Base-by-base conservation (phyloP, 2,888 invertebrate species). In the Dicycla oo region DNA sequence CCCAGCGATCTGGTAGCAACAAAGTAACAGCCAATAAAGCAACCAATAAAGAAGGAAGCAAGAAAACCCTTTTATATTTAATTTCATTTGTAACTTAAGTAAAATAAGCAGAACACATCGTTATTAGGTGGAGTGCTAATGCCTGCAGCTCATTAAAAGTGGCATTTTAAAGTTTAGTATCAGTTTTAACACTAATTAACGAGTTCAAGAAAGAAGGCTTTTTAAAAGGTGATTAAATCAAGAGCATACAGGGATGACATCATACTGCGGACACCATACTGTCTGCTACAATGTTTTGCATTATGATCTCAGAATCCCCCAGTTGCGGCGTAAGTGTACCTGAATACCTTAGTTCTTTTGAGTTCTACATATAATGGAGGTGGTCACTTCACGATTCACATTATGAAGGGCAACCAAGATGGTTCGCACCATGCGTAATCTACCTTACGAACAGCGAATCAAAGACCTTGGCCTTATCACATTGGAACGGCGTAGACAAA, bases 101-200 rank as follows among this genome's bases (percentile, higher is more conserved):
- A 23, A 23, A 80, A 47, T 26, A 40, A 18, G 20, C 45, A 34
- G n/a, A 57, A 60, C 40, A 75, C 60, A 47, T 47, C 10, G 23
- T 68, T 64, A 78, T 80, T 78, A 75, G 68, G 34, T n/a, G 10
- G 49, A 63, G 30, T 56, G 60, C 63, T 80, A 80, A 78, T 78
- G 68, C 13, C 18, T 67, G 49, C 49, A 51, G 43, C 49, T 72
- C 60, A 56, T 81, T 71, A 76, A 58, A 65, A 38, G 13, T 34
- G 43, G 6, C 11, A n/a, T n/a, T 56, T 45, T 51, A 38, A 76
- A 30, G 49, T 49, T 80, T 49, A 56, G 11, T 70, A 75, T 47
- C 67, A 57, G 26, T 80, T 65, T 65, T 56, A 68, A 54, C 49
- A 76, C 53, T 66, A 68, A 80, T 80, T 56, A 80, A 65, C 45